Conservation (phyloP, 2,113 vertebrate genomes). For the Ameiurus melas region DNA sequence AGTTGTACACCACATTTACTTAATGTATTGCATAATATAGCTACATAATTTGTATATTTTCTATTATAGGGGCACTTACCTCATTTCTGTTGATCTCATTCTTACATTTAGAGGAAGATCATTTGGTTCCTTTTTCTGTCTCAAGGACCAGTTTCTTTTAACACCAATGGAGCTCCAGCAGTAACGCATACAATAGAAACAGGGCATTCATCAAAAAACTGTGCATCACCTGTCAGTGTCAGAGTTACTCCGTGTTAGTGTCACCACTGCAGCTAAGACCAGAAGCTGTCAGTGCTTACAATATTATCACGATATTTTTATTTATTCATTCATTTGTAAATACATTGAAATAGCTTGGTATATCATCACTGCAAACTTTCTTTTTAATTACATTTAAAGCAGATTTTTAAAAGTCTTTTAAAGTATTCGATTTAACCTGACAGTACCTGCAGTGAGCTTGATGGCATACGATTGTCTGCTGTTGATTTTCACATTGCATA, state of each 20-base stretch:
- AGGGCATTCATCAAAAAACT: not conserved
- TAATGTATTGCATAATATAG: not conserved
- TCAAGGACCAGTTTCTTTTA: not conserved
- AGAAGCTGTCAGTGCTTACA: not conserved
- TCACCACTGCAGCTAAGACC: not conserved
- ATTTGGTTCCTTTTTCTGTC: not conserved
- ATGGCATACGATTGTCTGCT: not conserved
- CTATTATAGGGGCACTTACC: not conserved
- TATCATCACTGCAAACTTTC: not conserved
- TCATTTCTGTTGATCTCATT: not conserved
- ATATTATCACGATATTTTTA: not conserved
- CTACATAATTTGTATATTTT: not conserved
- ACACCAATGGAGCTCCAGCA: not conserved
- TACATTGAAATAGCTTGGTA: not conserved
- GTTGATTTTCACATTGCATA: not conserved
- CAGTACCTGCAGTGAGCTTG: not conserved
- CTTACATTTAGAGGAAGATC: not conserved
- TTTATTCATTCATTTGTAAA: not conserved
- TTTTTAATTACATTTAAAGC: not conserved
- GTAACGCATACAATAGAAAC: not conserved
- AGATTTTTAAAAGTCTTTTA: not conserved
- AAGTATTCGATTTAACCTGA: not conserved
- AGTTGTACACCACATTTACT: not conserved
- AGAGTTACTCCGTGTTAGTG: not conserved
- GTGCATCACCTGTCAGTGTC: not conserved